Base-by-base conservation (phyloP, 2,113 vertebrate species). In the Phocoena phocoena region DNA sequence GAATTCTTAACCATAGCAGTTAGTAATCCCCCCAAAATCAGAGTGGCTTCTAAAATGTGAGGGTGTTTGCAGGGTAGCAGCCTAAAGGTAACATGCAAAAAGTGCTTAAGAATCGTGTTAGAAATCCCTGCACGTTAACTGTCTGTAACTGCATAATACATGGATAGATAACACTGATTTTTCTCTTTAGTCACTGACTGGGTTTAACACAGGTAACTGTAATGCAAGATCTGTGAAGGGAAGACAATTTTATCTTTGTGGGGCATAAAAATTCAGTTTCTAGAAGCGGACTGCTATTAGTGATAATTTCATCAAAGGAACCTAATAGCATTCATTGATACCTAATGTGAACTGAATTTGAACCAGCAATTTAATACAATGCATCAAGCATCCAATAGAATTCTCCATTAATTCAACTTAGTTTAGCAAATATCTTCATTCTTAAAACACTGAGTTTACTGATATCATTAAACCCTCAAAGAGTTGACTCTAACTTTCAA, bases 381-480 rank as follows among this genome's bases (percentile, higher is more conserved):
- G 9, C 15, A 95, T 53, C 36, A 85, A 96, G 65, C 53, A 85
- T 58, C 44, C 25, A 55, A 68, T 0, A 88, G 8, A 95, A 71
- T 50, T 92, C 70, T 74, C 21, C 20, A 76, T 11, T 70, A 81
- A 47, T 82, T 96, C 21, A 83, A 92, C 94, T 74, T 28, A 88
- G 31, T 62, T 96, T 74, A 74, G 70, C 53, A 88, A 79, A 50
- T 80, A 80, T 44, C 41, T 80, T 62, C 31, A 90, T 88, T 90
- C 44, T 95, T 84, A 95, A 90, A 88, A 88, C n/a, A 95, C 15
- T 28, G 33, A n/a, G 5, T 85, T 90, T 94, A 68, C 83, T 95
- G 47, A 44, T 68, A 60, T 88, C 26, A 84, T 89, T 90, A 94
- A 96, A 92, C 14, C 31, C 79, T 88, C 44, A 50, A 89, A 88